Evolutionary conservation across 2,888 invertebrate species (phyloP), one percentile per base, ranked within the genome.

Genomic region (Calameuta filiformis): DNA sequence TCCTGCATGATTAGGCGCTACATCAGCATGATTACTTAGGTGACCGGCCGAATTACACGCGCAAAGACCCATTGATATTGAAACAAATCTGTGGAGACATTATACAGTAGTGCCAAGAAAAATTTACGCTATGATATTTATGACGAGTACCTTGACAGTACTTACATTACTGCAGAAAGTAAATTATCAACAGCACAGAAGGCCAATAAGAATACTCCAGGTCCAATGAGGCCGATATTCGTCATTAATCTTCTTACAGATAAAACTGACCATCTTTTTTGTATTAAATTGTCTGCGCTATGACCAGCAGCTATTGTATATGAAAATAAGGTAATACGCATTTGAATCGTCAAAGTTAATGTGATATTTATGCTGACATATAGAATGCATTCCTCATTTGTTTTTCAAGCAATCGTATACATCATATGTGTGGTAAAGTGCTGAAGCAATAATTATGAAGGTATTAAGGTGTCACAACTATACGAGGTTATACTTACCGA

Each of bases 11-110:
- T 95, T 95, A 0, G 96, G 96, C 0, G 96, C 96, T 35, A 96
- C 93, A 87, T 96, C 96, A 6, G 95, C 95, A 89, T 96, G 96
- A 89, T 96, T 96, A 87, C 95, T 95, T 68, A 96, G 92, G 90
- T 96, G 96, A 30, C 96, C 96, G 23, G 95, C 95, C 68, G 95
- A 95, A 89, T 96, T 96, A 87, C 95, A 95, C 0, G 96, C 95
- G 89, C 95, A 95, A 79, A 96, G 91, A 11, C 95, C 95, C 95
- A 96, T 95, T 1, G 95, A 95, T 86, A 96, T 93, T 34, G 95
- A 95, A 34, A 96, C 94, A 87, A 95, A 94, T 82, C 94, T 94
- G 89, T 69, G 31, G 31, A 23, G 4, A 69, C 11, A 34, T 68
- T 79, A 35, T 77, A 37, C 35, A 77, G 76, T 35, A 79, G 68